These are phyloP conservation scores for Oncopeltus fasciatus DNA, from an alignment of 1,140 invertebrate genomes.

Conservation along the genomic window DNA sequence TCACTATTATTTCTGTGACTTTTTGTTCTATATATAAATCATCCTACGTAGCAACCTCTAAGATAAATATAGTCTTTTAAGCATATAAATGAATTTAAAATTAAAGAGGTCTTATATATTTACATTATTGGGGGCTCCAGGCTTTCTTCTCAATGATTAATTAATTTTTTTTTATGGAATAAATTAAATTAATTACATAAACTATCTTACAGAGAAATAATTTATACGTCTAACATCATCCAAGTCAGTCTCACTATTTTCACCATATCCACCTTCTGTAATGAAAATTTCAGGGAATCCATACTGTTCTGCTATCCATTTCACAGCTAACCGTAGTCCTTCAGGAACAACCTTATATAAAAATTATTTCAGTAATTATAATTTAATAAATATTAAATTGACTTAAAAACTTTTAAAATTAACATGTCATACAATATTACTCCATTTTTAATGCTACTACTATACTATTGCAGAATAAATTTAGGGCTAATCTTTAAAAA, in stretches of 20 bases:
- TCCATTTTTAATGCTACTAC: too few relatives aligned
- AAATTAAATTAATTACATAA: not conserved
- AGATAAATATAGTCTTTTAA: too few relatives aligned
- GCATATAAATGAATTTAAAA: too few relatives aligned
- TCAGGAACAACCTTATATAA: not conserved
- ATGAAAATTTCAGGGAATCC: conserved; percentile 31
- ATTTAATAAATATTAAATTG: not conserved
- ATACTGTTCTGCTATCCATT: conserved; percentile 37
- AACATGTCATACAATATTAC: too few relatives aligned
- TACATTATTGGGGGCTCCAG: too few relatives aligned
- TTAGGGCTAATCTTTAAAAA: too few relatives aligned
- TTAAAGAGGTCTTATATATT: too few relatives aligned
- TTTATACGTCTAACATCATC: not conserved
- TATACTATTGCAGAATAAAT: too few relatives aligned
- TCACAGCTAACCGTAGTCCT: conserved; percentile 27
- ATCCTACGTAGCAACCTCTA: not conserved
- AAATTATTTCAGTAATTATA: not conserved
- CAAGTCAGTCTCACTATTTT: conserved; percentile 32
- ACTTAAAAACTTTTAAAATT: too few relatives aligned
- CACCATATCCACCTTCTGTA: conserved; percentile 33
- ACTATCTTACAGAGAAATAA: not conserved
- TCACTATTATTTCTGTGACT: not conserved
- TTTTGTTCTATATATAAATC: not conserved
- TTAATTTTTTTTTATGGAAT: not conserved
- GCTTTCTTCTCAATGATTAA: not conserved